These are phyloP conservation scores for Ctenosaura bakeri DNA, from an alignment of 2,797 vertebrate genomes.

Conservation along the genomic window DNA sequence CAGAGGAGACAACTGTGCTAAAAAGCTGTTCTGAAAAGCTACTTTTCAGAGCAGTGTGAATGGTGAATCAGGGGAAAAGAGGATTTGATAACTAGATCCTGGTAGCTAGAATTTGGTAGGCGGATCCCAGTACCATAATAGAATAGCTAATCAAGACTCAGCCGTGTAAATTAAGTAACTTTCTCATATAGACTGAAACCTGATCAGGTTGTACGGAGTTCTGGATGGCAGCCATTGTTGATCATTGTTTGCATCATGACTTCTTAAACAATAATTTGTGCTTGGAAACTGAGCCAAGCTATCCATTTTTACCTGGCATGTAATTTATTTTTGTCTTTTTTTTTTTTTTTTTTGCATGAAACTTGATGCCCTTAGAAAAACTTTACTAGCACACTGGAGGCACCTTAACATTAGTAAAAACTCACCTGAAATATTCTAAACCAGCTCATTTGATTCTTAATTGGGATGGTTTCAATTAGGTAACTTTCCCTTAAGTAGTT, in stretches of 20 bases:
- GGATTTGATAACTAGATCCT: no score
- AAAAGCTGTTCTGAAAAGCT: no score
- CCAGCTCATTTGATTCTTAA: not conserved
- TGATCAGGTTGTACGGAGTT: not conserved
- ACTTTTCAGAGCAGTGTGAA: no score
- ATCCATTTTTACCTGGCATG: not conserved
- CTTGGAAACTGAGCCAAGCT: not conserved
- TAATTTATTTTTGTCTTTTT: not conserved
- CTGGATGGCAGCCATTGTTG: not conserved
- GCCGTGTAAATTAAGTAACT: not conserved
- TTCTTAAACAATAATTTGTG: not conserved
- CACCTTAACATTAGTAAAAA: not conserved
- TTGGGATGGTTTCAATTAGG: not conserved
- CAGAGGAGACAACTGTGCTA: no score
- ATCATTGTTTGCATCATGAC: not conserved
- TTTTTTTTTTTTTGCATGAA: not conserved
- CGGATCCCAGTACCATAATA: not conserved
- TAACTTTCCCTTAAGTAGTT: not conserved
- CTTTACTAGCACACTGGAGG: not conserved
- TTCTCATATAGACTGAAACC: not conserved
- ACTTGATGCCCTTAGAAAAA: not conserved
- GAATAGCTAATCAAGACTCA: not conserved
- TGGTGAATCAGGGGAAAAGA: no score
- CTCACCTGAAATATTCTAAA: not conserved
- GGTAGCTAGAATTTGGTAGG: no score